Conservation (phyloP, 2,888 invertebrate genomes). For the Baccha elongata region DNA sequence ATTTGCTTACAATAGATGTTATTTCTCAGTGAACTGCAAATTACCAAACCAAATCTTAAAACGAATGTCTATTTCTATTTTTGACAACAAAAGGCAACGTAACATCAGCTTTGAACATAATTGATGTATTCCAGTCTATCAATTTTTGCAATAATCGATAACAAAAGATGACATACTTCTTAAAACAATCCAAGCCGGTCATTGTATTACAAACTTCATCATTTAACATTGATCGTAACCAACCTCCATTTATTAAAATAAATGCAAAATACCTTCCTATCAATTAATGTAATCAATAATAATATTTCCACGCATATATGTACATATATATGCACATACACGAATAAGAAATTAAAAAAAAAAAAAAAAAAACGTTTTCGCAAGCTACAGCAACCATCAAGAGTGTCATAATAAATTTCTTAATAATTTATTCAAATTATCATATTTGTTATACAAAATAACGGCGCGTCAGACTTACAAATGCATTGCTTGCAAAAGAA, state of each 20-base stretch:
- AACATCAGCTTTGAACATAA: background rate
- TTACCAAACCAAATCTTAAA: slow-evolving; percentile 12
- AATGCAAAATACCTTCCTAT: slow-evolving; percentile 18
- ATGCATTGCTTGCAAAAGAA: slow-evolving; percentile 32
- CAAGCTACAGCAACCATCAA: slow-evolving; percentile 27
- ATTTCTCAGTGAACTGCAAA: too few species aligned
- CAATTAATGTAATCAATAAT: slow-evolving; percentile 51
- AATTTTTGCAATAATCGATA: slow-evolving; percentile 31
- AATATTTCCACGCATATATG: slow-evolving; percentile 19
- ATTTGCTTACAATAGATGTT: too few species aligned
- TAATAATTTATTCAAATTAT: slow-evolving; percentile 67
- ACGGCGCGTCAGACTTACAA: slow-evolving; percentile 42
- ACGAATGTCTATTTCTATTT: too few species aligned
- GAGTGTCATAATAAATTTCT: slow-evolving; percentile 64
- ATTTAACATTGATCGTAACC: background rate
- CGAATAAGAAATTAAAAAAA: slow-evolving; percentile 9
- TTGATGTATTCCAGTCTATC: background rate
- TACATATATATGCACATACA: background rate
- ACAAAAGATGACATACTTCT: slow-evolving; percentile 35
- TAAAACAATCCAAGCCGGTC: slow-evolving; percentile 23
- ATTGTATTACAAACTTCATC: slow-evolving; percentile 24
- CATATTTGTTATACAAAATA: slow-evolving; percentile 56
- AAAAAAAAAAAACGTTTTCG: slow-evolving; percentile 29
- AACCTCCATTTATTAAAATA: slow-evolving; percentile 3
- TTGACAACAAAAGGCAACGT: background rate